These are phyloP conservation scores for Cotesia typhae DNA, from an alignment of 1,140 invertebrate species.

Conservation along the genomic window DNA sequence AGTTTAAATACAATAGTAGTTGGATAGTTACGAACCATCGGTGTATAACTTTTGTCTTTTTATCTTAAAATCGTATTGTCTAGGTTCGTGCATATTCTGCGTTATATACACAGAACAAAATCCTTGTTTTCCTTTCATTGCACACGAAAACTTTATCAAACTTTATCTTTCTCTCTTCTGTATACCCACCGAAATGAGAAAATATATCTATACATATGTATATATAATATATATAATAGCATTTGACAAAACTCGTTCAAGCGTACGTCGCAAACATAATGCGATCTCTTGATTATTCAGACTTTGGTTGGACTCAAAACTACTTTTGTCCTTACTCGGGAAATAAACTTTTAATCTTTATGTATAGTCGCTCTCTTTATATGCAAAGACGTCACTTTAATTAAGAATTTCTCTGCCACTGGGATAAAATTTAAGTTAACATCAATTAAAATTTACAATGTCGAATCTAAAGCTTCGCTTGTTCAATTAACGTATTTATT, in stretches of 20 bases:
- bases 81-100: background rate
- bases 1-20: slow-evolving; percentile 19
- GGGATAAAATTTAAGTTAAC: no score
- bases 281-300: slow-evolving; percentile 45
- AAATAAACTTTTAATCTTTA: slow-evolving; percentile 30
- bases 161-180: background rate
- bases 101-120: background rate
- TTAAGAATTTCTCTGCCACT: no score
- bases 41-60: slow-evolving; percentile 37
- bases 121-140: slow-evolving; percentile 36
- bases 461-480: no score
- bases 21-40: background rate
- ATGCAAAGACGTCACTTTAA: background rate
- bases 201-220: no score
- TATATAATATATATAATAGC: background rate
- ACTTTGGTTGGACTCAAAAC: slow-evolving; percentile 33
- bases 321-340: slow-evolving; percentile 29
- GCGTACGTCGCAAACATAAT: slow-evolving; percentile 29
- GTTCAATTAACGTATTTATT: no score
- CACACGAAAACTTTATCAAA: slow-evolving; percentile 27
- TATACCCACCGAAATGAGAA: slow-evolving; percentile 20
- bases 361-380: slow-evolving; percentile 37
- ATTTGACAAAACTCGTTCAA: slow-evolving; percentile 24
- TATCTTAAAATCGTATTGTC: slow-evolving; percentile 15
- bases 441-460: no score